phyloP scores from a whole-genome alignment of 2,797 vertebrate genomes.

The Coilia nasus region DNA sequence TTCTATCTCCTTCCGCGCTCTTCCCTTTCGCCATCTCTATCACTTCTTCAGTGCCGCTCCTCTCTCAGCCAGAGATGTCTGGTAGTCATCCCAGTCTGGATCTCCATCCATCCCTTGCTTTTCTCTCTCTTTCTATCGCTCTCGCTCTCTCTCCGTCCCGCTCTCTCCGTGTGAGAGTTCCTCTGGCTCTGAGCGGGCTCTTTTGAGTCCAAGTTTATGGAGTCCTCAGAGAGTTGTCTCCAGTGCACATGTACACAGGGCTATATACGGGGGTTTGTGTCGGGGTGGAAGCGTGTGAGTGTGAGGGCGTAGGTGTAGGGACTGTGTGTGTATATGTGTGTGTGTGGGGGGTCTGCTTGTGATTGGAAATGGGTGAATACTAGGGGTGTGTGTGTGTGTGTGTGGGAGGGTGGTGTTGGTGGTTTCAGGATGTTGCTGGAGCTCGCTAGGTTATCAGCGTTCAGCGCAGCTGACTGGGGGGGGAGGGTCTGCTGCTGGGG shows the following conservation, averaged over 20 bases:
- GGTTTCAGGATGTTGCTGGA: not conserved
- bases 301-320: too few relatives aligned
- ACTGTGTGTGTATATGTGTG: too few relatives aligned
- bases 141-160: constrained; percentile 52
- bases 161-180: constrained; percentile 53
- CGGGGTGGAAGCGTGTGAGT: constrained; percentile 36
- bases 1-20: constrained; percentile 62
- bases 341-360: not conserved
- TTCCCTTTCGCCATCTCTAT: constrained; percentile 4
- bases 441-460: not conserved
- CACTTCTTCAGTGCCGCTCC: constrained; percentile 60
- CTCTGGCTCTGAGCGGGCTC: constrained; percentile 74
- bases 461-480: not conserved
- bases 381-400: constrained; percentile 43
- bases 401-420: not conserved
- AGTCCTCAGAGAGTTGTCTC: constrained; percentile 49
- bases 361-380: constrained; percentile 2
- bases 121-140: constrained; percentile 57
- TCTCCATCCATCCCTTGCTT: constrained; percentile 67
- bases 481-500: not conserved
- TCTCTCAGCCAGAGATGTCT: constrained; percentile 75
- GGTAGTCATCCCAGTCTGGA: constrained; percentile 53
- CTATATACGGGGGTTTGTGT: constrained; percentile 42
- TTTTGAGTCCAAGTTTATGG: constrained; percentile 82
- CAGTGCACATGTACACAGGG: constrained; percentile 58